phyloP scores from a whole-genome alignment of 2,888 invertebrate genomes.

The Agelastica alni region DNA sequence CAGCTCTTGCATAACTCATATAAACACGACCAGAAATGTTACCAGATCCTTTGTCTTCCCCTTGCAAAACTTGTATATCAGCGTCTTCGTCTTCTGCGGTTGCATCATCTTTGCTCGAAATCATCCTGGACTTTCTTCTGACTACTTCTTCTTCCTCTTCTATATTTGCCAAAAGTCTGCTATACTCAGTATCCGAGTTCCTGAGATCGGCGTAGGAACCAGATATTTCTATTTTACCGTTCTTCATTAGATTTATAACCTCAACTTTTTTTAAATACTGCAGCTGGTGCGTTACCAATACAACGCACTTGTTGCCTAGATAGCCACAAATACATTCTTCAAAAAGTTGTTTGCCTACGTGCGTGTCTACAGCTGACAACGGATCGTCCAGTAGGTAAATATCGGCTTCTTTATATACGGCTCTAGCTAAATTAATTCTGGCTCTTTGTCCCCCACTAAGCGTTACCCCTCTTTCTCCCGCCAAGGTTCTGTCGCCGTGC shows the following conservation, averaged over 20 bases:
- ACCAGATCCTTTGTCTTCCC: conserved; percentile 67
- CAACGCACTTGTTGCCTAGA: conserved; percentile 67
- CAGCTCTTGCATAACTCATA: conserved; percentile 70
- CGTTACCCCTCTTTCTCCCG: conserved; percentile 74
- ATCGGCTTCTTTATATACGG: conserved; percentile 81
- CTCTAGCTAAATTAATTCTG: conserved; percentile 82
- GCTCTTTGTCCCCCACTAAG: conserved; percentile 83
- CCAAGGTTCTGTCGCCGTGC: conserved; percentile 77
- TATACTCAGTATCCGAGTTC: conserved; percentile 73
- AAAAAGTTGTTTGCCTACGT: conserved; percentile 85
- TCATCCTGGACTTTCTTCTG: conserved; percentile 42
- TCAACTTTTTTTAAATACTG: conserved; percentile 65
- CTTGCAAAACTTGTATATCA: conserved; percentile 49
- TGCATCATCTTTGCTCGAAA: conserved; percentile 10
- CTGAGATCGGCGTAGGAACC: conserved; percentile 72
- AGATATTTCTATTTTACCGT: conserved; percentile 62
- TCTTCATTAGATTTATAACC: conserved; percentile 62
- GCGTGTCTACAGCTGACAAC: conserved; percentile 85
- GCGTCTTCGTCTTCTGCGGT: conserved; percentile 12
- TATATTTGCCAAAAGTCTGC: conserved; percentile 51
- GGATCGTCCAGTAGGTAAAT: conserved; percentile 89
- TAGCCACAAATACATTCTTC: conserved; percentile 72
- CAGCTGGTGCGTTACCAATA: conserved; percentile 76
- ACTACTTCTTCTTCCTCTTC: conserved; percentile 38
- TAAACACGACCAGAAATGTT: conserved; percentile 61